Conservation (phyloP, 2,888 invertebrate species). For the Zelleria hepariella region DNA sequence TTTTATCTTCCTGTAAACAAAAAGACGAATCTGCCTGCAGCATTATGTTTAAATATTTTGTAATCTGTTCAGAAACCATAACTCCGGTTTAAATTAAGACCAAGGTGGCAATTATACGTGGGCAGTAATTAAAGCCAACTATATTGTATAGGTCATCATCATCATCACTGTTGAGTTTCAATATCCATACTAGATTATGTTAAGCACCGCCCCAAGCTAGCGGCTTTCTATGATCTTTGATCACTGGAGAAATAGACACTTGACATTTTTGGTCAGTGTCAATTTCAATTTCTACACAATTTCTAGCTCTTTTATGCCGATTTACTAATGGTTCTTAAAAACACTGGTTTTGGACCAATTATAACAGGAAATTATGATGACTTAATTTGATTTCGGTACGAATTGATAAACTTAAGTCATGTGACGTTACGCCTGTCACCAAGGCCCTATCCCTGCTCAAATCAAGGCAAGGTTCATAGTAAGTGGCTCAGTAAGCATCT, state of each 20-base stretch:
- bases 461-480: background rate
- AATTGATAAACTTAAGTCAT: too few relatives aligned
- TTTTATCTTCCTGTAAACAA: background rate
- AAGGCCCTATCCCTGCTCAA: background rate
- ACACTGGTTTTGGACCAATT: too few relatives aligned
- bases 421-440: background rate
- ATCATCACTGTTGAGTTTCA: background rate
- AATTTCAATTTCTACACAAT: too few relatives aligned
- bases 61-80: background rate
- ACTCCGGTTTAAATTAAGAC: background rate
- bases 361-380: too few relatives aligned
- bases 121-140: background rate
- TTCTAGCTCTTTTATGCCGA: too few relatives aligned
- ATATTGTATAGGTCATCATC: background rate
- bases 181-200: background rate
- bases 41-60: background rate
- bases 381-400: too few relatives aligned
- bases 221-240: background rate
- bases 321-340: too few relatives aligned
- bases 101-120: background rate
- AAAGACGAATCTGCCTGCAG: background rate
- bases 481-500: background rate
- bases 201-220: background rate
- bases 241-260: background rate
- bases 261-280: too few relatives aligned